These are phyloP conservation scores for Ptilorrhoa leucosticta DNA, from an alignment of 2,113 vertebrate genomes.

Conservation along the genomic window DNA sequence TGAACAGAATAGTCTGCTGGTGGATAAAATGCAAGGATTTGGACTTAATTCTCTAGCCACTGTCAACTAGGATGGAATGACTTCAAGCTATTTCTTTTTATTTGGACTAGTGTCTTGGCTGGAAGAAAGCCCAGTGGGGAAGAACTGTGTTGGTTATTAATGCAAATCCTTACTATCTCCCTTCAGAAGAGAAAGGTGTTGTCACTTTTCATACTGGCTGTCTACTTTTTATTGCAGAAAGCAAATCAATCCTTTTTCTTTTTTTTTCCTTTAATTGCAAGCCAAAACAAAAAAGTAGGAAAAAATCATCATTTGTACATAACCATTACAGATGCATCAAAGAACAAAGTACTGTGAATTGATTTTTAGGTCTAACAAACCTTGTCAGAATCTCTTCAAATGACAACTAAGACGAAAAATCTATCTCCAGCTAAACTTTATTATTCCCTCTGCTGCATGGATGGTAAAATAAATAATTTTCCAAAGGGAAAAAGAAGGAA, in stretches of 20 bases:
- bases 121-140: neutral
- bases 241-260: neutral
- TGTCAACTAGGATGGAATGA: neutral
- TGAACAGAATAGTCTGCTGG: neutral
- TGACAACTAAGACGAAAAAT: neutral
- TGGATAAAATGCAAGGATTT: conserved; percentile 4
- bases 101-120: neutral
- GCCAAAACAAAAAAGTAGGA: neutral
- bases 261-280: neutral
- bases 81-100: conserved; percentile 10
- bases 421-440: neutral
- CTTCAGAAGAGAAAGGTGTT: conserved; percentile 17
- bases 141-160: conserved; percentile 5
- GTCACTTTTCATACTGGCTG: neutral
- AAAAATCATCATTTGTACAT: neutral
- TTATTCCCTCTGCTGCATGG: neutral
- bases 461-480: neutral
- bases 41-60: neutral
- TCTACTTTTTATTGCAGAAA: neutral
- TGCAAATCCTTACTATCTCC: conserved; percentile 16
- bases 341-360: neutral
- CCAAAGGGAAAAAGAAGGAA: neutral
- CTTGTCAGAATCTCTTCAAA: neutral
- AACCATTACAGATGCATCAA: neutral
- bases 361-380: neutral